A percentile compares a stretch with the other conserved stretches of the same genome.
phyloP scores from a whole-genome alignment of 2,797 vertebrate species.

The Dipus sagitta region DNA sequence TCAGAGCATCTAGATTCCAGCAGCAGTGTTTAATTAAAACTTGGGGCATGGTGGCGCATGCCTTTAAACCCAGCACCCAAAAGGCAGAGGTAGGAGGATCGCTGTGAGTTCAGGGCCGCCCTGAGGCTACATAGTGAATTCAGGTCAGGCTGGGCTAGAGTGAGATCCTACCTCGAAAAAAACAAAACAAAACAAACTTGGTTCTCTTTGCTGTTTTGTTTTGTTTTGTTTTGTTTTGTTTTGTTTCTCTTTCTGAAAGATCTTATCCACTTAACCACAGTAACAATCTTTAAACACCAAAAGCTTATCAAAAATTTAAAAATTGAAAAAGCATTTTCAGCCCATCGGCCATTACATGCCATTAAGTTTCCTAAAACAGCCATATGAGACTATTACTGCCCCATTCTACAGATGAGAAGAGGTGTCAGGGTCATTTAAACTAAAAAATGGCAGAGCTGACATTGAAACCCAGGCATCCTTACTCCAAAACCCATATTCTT shows the following conservation, averaged over 20 bases:
- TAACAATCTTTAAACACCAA: not conserved
- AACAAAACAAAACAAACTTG: no score
- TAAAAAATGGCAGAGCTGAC: not conserved
- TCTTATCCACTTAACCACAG: not conserved
- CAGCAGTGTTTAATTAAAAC: not conserved
- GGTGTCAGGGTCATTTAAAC: not conserved
- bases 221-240: not conserved
- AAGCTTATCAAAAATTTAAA: not conserved
- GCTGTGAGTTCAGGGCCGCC: no score
- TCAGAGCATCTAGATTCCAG: not conserved
- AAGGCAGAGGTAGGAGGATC: no score
- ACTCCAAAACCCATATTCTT: not conserved
- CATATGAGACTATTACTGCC: not conserved
- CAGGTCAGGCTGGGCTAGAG: no score
- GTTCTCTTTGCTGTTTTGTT: not conserved
- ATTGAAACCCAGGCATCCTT: no score
- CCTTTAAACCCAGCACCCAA: no score
- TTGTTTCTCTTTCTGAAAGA: not conserved
- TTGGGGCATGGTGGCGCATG: no score
- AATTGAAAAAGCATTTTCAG: not conserved
- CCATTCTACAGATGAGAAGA: not conserved
- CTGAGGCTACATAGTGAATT: no score
- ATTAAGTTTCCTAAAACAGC: constrained; percentile 6
- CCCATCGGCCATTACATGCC: not conserved
- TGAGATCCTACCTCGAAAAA: no score